Conservation (phyloP, 2,888 invertebrate species). For the Andricus quercusramuli region DNA sequence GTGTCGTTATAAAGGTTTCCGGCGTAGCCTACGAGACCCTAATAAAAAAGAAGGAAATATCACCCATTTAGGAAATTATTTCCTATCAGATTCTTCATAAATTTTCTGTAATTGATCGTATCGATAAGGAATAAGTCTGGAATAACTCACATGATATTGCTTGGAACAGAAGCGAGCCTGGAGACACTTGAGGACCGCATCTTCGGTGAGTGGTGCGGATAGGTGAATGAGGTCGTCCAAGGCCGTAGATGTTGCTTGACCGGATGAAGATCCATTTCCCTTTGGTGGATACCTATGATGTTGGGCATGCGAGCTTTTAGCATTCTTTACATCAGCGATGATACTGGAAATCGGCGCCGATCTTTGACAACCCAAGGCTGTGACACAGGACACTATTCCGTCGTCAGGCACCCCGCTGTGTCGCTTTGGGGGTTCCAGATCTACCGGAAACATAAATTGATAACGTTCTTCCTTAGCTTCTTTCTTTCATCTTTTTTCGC, state of each 20-base stretch:
- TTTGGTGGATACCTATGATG: slow-evolving; percentile 70
- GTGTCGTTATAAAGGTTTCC: no score
- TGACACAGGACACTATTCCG: slow-evolving; percentile 76
- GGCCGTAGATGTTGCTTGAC: slow-evolving; percentile 78
- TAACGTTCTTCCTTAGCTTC: slow-evolving; percentile 37
- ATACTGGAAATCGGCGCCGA: slow-evolving; percentile 73
- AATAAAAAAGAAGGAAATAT: background rate
- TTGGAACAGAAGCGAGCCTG: slow-evolving; percentile 93
- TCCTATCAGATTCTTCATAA: background rate
- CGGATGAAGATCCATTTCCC: slow-evolving; percentile 48
- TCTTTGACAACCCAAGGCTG: slow-evolving; percentile 71
- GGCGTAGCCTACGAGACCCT: no score
- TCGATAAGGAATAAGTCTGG: background rate
- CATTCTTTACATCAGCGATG: slow-evolving; percentile 73
- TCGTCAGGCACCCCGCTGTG: slow-evolving; percentile 71
- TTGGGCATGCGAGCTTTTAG: slow-evolving; percentile 63
- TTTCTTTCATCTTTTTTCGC: background rate
- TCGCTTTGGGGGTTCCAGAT: slow-evolving; percentile 71
- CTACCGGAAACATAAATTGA: slow-evolving; percentile 58
- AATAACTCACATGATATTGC: slow-evolving; percentile 89
- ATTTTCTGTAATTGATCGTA: background rate
- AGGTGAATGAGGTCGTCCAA: slow-evolving; percentile 95
- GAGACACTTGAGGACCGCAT: slow-evolving; percentile 94
- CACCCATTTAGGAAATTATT: background rate
- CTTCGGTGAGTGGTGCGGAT: slow-evolving; percentile 95